Percentiles rank a stretch among this genome's conserved stretches.
phyloP scores from a whole-genome alignment of 1,140 invertebrate species.

The Sarcophaga peregrina region DNA sequence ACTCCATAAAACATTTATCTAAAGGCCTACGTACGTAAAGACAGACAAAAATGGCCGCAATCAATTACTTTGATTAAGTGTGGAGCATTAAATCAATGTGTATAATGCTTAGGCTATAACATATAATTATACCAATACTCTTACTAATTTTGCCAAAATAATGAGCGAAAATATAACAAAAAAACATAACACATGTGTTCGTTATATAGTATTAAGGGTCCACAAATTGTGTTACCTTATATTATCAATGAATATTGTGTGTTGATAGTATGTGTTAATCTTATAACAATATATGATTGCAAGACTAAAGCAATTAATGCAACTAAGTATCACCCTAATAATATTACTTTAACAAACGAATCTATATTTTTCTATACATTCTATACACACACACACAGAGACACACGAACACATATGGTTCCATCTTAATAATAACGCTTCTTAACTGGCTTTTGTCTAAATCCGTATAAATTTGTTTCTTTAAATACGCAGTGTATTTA shows the following conservation, averaged over 20 bases:
- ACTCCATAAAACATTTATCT: slow-evolving; percentile 9
- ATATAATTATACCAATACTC: background rate
- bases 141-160: background rate
- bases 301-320: too few relatives aligned
- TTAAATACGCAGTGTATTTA: background rate
- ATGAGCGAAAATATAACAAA: background rate
- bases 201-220: too few relatives aligned
- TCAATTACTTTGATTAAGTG: slow-evolving; percentile 42
- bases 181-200: background rate
- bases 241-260: too few relatives aligned
- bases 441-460: slow-evolving; percentile 14
- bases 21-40: background rate
- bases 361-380: too few relatives aligned
- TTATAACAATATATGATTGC: too few relatives aligned
- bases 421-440: background rate
- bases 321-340: too few relatives aligned
- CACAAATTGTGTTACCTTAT: too few relatives aligned
- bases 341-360: too few relatives aligned
- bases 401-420: background rate
- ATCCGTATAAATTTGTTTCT: background rate
- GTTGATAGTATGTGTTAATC: too few relatives aligned
- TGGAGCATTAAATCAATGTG: slow-evolving; percentile 34
- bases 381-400: too few relatives aligned
- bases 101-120: slow-evolving; percentile 1
- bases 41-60: slow-evolving; percentile 20